Base-by-base conservation (phyloP, 2,888 invertebrate genomes). In the Cheilosia urbana region DNA sequence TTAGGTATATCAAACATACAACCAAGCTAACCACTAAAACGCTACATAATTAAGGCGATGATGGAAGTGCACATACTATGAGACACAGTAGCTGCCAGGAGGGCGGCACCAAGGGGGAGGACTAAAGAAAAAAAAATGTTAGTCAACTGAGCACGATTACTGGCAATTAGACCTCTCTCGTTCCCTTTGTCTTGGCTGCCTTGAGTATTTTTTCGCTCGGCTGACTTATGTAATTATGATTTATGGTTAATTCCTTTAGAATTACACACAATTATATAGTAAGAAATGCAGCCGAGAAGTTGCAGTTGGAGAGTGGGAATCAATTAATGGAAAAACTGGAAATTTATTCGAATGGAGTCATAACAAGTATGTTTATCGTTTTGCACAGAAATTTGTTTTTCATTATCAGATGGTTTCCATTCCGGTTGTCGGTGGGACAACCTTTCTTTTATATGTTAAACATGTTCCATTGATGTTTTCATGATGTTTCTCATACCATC, bases 81-180 rank as follows among this genome's bases (percentile, higher is more conserved):
- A 40, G 40, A 21, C 21, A n/a, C 40, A 42, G 40, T 66, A 21
- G 66, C 55, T 37, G 5, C 21, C n/a, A 11, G 37, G 51, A 34
- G 15, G 30, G 45, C 27, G 34, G 53, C 40, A 19, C 5, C 24
- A 19, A 19, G 27, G n/a, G 24, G 57, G 9, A 21, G 24, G 49
- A 2, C 21, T 42, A 19, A 63, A 60, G 24, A 40, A 42, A 60
- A 72, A 65, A 68, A 65, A 1, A 9, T 40, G 62, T 49, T 66
- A 63, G 68, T 73, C 69, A 79, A 78, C 73, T 63, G 62, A 69
- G 73, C 78, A 73, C 73, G 78, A 83, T 83, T 83, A 83, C 78
- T 78, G 63, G 73, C 78, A 83, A 83, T 83, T 78, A 78, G 55
- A 62, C 40, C 2, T 57, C 58, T 51, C 60, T 37, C 49, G 3